These are phyloP conservation scores for Lycia hirtaria DNA, from an alignment of 2,888 invertebrate genomes.

Conservation along the genomic window DNA sequence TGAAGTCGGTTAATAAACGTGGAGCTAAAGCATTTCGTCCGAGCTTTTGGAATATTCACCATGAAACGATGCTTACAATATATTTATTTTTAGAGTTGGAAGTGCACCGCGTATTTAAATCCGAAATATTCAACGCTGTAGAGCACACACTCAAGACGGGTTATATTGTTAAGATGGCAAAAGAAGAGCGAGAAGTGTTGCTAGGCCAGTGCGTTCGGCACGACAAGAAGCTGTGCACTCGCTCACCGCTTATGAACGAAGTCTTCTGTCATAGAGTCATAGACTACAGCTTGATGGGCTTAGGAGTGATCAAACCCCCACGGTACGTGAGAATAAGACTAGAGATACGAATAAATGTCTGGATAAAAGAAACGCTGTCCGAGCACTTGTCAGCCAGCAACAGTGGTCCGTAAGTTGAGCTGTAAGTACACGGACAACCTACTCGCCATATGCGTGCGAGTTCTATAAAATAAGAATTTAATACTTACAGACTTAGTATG, in stretches of 20 bases:
- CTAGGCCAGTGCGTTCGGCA: conserved; percentile 79
- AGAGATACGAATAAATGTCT: not conserved
- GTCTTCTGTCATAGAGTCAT: conserved; percentile 83
- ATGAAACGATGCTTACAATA: no score
- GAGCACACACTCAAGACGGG: conserved; percentile 74
- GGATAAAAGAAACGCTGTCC: no score
- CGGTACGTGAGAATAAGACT: conserved; percentile 53
- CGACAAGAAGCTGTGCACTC: conserved; percentile 85
- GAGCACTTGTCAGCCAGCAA: no score
- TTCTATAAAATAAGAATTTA: no score
- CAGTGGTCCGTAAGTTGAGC: no score
- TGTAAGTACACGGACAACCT: no score
- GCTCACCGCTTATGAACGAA: conserved; percentile 86
- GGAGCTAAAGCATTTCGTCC: no score
- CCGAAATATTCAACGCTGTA: conserved; percentile 85
- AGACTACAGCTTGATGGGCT: conserved; percentile 85
- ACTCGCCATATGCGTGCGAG: no score
- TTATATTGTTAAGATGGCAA: conserved; percentile 68
- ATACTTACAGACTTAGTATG: no score
- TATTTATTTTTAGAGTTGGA: conserved; percentile 80
- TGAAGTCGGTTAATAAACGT: no score
- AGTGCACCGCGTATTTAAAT: conserved; percentile 86
- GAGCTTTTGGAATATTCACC: no score
- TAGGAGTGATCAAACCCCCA: conserved; percentile 75
- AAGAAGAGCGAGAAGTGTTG: conserved; percentile 82